phyloP scores from a whole-genome alignment of 2,113 vertebrate species.

The Tylochromis polylepis region DNA sequence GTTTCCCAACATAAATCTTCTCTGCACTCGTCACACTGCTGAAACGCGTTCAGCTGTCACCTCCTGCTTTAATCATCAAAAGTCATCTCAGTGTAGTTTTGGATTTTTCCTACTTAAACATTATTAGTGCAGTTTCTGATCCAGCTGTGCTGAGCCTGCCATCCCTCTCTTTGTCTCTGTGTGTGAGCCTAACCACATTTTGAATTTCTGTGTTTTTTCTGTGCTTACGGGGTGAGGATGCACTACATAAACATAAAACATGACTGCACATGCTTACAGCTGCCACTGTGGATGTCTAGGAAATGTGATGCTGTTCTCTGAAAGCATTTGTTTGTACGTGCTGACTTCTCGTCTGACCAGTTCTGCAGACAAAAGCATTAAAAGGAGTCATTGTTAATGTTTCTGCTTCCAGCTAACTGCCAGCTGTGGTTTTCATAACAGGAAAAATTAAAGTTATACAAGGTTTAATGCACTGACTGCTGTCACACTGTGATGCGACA shows the following conservation, averaged over 20 bases:
- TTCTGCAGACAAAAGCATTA: neutral
- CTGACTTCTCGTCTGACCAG: rapidly evolving
- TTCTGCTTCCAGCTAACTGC: neutral
- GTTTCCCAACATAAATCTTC: neutral
- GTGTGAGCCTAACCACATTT: too few species aligned
- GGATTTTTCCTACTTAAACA: too few species aligned
- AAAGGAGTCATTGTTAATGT: neutral
- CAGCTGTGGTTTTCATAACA: neutral
- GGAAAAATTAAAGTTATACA: neutral
- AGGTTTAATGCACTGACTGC: neutral
- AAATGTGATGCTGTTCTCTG: neutral
- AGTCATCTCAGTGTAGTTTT: too few species aligned
- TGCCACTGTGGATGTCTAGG: neutral
- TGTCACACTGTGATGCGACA: rapidly evolving
- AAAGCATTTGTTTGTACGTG: neutral
- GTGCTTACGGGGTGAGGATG: too few species aligned
- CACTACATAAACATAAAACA: too few species aligned
- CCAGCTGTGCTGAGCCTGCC: too few species aligned
- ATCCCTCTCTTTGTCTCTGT: too few species aligned
- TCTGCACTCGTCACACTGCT: neutral
- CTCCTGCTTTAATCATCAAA: too few species aligned
- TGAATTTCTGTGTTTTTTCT: too few species aligned
- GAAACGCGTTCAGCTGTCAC: too few species aligned
- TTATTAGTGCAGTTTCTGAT: too few species aligned
- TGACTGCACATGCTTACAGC: neutral